A percentile compares a stretch with the other conserved stretches of the same genome.
These are phyloP conservation scores for Trissolcus brochymenae DNA, from an alignment of 2,888 invertebrate species.

Conservation along the genomic window DNA sequence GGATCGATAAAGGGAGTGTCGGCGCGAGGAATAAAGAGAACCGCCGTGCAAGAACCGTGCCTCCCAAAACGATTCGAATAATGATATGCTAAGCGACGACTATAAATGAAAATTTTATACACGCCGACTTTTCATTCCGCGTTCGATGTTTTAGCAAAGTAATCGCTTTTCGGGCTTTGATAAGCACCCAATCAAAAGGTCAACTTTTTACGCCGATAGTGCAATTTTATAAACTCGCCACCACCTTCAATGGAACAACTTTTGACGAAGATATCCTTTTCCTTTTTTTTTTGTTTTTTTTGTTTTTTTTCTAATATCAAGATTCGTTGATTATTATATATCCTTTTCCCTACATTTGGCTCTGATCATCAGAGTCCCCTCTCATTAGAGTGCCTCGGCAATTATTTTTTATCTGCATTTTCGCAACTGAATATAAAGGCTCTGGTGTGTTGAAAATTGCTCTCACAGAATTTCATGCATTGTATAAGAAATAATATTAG, in stretches of 20 bases:
- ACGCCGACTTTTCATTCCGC: constrained; percentile 44
- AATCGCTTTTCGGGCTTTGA: constrained; percentile 10
- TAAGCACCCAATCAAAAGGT: too few species aligned
- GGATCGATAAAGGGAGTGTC: constrained; percentile 76
- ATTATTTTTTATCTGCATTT: constrained; percentile 22
- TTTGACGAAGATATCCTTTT: too few species aligned
- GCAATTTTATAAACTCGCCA: too few species aligned
- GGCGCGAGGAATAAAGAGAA: constrained; percentile 66
- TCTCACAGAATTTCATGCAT: constrained; percentile 17
- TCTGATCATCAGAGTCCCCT: neutral
- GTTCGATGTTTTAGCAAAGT: constrained; percentile 18
- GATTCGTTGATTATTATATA: neutral
- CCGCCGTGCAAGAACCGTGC: constrained; percentile 60
- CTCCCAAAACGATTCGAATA: constrained; percentile 63
- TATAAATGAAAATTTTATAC: constrained; percentile 58
- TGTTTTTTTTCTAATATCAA: too few species aligned
- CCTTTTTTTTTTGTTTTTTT: too few species aligned
- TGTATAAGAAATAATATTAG: constrained; percentile 18
- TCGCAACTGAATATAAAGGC: constrained; percentile 14
- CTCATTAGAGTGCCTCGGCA: neutral
- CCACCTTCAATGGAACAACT: too few species aligned
- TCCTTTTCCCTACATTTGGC: neutral
- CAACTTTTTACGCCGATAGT: too few species aligned
- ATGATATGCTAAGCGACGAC: constrained; percentile 56
- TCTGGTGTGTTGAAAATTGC: constrained; percentile 18